Conservation (phyloP, 2,888 invertebrate species). For the Metalampra italica region DNA sequence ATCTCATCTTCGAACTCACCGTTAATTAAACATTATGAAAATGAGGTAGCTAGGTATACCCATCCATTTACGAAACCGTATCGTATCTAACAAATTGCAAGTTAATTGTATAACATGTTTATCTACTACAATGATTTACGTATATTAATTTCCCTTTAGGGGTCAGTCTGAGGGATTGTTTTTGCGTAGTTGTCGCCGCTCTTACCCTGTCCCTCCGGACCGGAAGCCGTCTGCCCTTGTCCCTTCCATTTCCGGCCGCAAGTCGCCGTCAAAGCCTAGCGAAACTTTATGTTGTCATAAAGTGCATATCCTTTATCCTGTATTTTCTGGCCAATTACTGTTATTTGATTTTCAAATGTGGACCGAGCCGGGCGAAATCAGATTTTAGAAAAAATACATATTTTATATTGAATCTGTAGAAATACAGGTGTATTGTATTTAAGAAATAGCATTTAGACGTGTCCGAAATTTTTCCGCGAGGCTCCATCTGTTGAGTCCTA, state of each 20-base stretch:
- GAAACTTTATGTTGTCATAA: constrained; percentile 41
- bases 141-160: constrained; percentile 47
- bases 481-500: no score
- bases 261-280: constrained; percentile 45
- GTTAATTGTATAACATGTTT: constrained; percentile 26
- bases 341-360: neutral
- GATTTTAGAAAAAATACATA: no score
- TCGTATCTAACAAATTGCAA: constrained; percentile 3
- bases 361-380: neutral
- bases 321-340: neutral
- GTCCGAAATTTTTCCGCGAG: no score
- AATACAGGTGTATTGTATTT: no score
- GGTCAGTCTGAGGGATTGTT: constrained; percentile 30
- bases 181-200: constrained; percentile 42
- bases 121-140: constrained; percentile 54
- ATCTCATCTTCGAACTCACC: no score
- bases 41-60: no score
- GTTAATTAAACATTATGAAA: no score
- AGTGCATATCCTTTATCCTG: constrained; percentile 11
- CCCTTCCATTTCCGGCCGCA: constrained; percentile 65
- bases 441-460: no score
- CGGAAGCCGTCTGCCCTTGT: constrained; percentile 66
- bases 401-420: no score
- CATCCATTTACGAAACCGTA: neutral
- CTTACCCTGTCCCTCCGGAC: constrained; percentile 22